phyloP scores from a whole-genome alignment of 2,113 vertebrate species.

The Eulemur macaco region DNA sequence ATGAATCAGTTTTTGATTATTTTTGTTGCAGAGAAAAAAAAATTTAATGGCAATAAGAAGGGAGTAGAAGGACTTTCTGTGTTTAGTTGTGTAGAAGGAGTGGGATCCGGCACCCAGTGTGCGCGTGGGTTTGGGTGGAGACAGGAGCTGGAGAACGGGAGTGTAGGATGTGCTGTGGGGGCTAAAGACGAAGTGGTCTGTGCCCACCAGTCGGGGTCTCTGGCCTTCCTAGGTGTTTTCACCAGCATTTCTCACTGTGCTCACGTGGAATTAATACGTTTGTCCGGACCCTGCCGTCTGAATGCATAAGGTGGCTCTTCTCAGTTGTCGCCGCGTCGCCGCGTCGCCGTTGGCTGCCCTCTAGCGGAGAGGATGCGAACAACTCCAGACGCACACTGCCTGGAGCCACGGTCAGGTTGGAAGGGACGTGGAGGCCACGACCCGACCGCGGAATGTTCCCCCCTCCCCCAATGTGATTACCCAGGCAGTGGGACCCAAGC shows the following conservation, averaged over 20 bases:
- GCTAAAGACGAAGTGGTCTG: not conserved
- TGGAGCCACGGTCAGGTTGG: not conserved
- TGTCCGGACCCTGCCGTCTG: not conserved
- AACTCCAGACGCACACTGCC: not conserved
- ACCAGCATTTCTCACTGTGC: not conserved
- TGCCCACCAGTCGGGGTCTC: not conserved
- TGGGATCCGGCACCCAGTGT: not conserved
- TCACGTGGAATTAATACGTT: not conserved
- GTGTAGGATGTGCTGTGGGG: not conserved
- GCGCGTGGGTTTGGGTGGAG: accelerated
- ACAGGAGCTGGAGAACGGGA: not conserved
- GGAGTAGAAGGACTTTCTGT: not conserved
- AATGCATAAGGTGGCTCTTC: not conserved
- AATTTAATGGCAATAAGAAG: not conserved
- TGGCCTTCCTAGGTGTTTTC: not conserved
- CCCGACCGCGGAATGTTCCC: not conserved
- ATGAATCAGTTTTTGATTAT: not conserved
- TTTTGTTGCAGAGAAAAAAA: not conserved
- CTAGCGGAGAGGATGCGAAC: not conserved
- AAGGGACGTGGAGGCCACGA: not conserved
- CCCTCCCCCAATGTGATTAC: not conserved
- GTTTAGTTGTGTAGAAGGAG: not conserved
- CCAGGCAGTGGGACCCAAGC: not conserved
- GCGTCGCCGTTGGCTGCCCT: not conserved
- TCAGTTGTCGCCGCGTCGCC: too few relatives aligned